Evolutionary conservation across 2,113 vertebrate species (phyloP).

Genomic region (Ariopsis seemanni): DNA sequence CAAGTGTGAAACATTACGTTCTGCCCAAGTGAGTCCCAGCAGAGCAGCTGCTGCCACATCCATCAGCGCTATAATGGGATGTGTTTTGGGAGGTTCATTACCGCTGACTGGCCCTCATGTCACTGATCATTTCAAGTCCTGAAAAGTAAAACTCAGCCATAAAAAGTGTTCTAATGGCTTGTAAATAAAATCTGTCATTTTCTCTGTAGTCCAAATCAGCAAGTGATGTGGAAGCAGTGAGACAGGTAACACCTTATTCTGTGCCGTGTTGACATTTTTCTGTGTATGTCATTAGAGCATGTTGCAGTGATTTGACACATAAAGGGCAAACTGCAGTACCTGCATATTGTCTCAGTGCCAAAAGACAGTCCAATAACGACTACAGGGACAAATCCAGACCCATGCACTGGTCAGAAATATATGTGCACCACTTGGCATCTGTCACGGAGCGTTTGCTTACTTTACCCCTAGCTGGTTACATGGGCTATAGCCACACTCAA

Average conservation of each 20-base stretch:
- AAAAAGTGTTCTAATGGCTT: neutral
- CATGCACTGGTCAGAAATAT: too few relatives aligned
- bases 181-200: conserved; percentile 1
- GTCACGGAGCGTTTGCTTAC: too few relatives aligned
- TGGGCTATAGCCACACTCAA: too few relatives aligned
- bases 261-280: neutral
- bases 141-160: neutral
- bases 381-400: too few relatives aligned
- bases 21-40: conserved; percentile 26
- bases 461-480: too few relatives aligned
- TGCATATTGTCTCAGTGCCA: too few relatives aligned
- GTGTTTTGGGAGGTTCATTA: conserved; percentile 34
- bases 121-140: neutral
- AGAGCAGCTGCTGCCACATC: conserved; percentile 25
- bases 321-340: too few relatives aligned
- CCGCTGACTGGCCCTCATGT: conserved; percentile 4
- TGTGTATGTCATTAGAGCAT: neutral
- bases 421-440: too few relatives aligned
- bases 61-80: conserved; percentile 38
- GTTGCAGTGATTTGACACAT: too few relatives aligned
- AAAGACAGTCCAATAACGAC: too few relatives aligned
- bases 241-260: neutral
- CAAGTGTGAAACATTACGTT: conserved; percentile 22
- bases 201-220: neutral
- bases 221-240: too few relatives aligned